Evolutionary conservation across 2,797 vertebrate genomes (phyloP).

Genomic region (Hemibagrus guttatus): DNA sequence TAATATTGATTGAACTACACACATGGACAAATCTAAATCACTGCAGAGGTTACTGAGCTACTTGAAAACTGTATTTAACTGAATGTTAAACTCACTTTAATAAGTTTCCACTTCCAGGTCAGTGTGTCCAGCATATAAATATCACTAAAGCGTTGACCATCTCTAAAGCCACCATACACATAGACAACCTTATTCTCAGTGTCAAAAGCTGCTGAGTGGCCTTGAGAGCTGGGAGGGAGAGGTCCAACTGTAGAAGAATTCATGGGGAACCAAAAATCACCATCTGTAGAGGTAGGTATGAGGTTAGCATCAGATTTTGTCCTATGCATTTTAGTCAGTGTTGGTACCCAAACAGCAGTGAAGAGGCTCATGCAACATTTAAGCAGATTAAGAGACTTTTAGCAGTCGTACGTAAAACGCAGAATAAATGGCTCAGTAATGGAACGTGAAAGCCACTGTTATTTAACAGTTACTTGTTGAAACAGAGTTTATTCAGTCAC

Average conservation of each 20-base stretch:
- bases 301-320: slow-evolving; percentile 3
- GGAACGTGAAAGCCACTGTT: background rate
- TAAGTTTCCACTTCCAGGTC: slow-evolving; percentile 86
- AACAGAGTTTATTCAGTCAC: background rate
- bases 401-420: background rate
- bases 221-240: slow-evolving; percentile 68
- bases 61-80: background rate
- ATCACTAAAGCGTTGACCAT: slow-evolving; percentile 72
- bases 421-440: background rate
- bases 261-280: slow-evolving; percentile 86
- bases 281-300: slow-evolving; percentile 69
- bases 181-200: slow-evolving; percentile 82
- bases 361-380: background rate
- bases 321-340: background rate
- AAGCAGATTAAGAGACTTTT: background rate
- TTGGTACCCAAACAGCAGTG: background rate
- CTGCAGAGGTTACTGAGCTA: background rate
- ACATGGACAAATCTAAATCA: background rate
- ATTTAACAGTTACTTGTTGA: background rate
- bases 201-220: slow-evolving; percentile 86
- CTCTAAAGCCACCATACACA: slow-evolving; percentile 83
- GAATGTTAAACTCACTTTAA: slow-evolving; percentile 70
- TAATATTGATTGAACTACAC: background rate
- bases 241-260: slow-evolving; percentile 67
- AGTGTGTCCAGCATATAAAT: slow-evolving; percentile 82